Evolutionary conservation across 2,113 vertebrate species (phyloP).

Genomic region (Malurus elegans): DNA sequence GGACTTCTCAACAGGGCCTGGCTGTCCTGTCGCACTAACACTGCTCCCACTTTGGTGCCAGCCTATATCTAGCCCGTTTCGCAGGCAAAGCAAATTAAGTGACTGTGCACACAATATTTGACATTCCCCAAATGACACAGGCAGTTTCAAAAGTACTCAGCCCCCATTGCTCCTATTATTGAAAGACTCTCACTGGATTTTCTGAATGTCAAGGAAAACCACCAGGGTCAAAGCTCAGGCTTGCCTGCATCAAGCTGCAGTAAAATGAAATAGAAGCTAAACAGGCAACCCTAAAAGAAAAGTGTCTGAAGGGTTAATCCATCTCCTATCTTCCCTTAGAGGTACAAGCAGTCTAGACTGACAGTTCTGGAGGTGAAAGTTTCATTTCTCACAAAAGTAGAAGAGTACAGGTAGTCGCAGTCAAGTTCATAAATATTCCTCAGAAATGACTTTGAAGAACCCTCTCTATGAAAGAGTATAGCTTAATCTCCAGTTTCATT

Average conservation of each 20-base stretch:
- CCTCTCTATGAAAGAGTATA: slow-evolving; percentile 38
- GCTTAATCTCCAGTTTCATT: slow-evolving; percentile 59
- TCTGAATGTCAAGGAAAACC: neutral
- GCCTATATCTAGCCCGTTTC: neutral
- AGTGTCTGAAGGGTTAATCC: neutral
- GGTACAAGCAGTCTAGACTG: neutral
- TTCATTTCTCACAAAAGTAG: slow-evolving; percentile 21
- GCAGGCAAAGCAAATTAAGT: neutral
- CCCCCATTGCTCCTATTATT: neutral
- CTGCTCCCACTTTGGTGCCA: neutral
- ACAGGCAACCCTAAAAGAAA: neutral
- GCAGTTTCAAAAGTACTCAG: neutral
- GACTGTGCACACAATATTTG: neutral
- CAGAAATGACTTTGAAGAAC: slow-evolving; percentile 49
- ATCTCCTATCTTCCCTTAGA: neutral
- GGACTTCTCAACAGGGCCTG: neutral
- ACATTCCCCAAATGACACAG: neutral
- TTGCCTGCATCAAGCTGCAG: neutral
- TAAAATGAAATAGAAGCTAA: neutral
- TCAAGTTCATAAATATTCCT: slow-evolving; percentile 59
- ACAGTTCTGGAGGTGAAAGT: slow-evolving; percentile 4
- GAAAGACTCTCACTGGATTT: neutral
- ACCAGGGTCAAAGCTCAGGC: neutral
- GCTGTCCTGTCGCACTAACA: neutral
- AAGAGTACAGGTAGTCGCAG: slow-evolving; percentile 11